Base-by-base conservation (phyloP, 1,140 invertebrate species). In the Chlorops oryzae region DNA sequence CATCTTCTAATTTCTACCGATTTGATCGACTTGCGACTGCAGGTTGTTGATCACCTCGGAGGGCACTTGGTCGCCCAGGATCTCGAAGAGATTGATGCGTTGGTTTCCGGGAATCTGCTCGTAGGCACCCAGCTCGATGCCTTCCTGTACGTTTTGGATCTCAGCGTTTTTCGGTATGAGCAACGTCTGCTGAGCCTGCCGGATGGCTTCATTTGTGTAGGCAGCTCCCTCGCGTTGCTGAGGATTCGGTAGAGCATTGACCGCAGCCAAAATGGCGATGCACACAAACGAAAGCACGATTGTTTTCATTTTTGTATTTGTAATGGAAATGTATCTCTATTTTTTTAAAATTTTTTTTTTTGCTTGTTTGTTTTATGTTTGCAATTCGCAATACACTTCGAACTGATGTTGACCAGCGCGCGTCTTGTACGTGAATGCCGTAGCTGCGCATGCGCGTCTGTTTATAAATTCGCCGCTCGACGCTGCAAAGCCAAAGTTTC, bases 11-110 rank as follows among this genome's bases (percentile, higher is more conserved):
- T 84, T 80, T 50, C 76, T 78, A 47, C 87, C 87, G 55, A 90
- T 83, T 72, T 86, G 80, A 66, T 90, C 87, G 49, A 90, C 84
- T 73, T 89, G 87, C 24, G 79, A 70, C 61, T 90, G 87, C 12
- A 90, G 78, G 72, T 90, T 90, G 75, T 84, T 87, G 61, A 90
- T 87, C n/a, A 90, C 88, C 73, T 90, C 88, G 15, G 83, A 80
- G 18, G 88, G 88, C 20, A 90, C 82, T 64, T 88, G 85, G 54
- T 87, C 86, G 5, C 86, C 86, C 17, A 90, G 75, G 54, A 90
- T 88, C 62, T 87, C 82, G 65, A 83, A 85, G 0, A 90, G 77
- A 70, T 89, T 86, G 67, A 90, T 86, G 58, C 81, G 81, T 69
- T 90, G 86, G 70, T 87, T 82, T 18, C 84, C 87, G 52, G 87